phyloP scores from a whole-genome alignment of 2,888 invertebrate genomes.

The Apamea crenata region DNA sequence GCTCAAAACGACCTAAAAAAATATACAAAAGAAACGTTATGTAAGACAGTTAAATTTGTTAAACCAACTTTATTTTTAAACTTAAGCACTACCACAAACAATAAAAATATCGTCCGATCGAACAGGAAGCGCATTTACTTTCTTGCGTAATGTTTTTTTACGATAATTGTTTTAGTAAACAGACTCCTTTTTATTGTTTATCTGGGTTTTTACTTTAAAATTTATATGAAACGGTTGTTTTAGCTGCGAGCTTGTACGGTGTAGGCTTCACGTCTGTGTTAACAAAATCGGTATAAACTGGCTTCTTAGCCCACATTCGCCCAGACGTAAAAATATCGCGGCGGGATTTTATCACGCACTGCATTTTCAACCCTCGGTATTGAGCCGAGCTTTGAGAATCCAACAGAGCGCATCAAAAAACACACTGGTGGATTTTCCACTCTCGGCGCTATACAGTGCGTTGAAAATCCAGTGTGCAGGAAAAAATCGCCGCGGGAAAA shows the following conservation, averaged over 20 bases:
- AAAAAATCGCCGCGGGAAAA: not conserved
- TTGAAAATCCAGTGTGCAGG: no score
- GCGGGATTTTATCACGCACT: no score
- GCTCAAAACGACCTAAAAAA: not conserved
- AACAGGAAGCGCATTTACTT: constrained; percentile 42
- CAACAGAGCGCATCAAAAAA: no score
- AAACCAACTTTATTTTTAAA: not conserved
- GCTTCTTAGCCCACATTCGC: not conserved
- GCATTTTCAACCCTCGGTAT: no score
- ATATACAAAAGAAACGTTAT: not conserved
- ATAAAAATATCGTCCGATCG: constrained; percentile 6
- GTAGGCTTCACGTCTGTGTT: not conserved
- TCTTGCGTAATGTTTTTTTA: constrained; percentile 14
- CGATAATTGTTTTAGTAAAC: not conserved
- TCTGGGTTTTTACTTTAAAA: not conserved
- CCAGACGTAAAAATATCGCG: no score
- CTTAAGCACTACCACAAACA: not conserved
- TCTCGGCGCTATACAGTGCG: no score
- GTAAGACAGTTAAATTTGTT: not conserved
- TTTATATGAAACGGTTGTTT: not conserved
- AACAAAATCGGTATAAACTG: not conserved
- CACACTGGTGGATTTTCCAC: no score
- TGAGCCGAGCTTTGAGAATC: no score
- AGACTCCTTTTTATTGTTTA: not conserved
- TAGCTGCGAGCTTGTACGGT: not conserved